Evolutionary conservation across 2,888 invertebrate species (phyloP).

Genomic region (Drosophila setosimentum): DNA sequence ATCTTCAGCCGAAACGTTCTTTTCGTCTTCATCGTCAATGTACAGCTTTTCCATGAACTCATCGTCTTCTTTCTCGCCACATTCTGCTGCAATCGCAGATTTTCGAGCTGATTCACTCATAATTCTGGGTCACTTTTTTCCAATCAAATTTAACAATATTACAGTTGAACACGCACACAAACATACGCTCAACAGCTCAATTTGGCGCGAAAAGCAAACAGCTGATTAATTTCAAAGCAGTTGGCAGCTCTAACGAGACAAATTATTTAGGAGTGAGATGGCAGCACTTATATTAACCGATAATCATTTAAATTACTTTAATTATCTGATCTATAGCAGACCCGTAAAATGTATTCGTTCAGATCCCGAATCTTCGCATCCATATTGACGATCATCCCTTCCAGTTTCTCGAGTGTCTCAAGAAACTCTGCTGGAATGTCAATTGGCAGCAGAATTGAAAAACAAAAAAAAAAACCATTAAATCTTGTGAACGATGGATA

Average conservation of each 20-base stretch:
- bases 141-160: conserved; percentile 37
- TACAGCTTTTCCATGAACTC: conserved; percentile 64
- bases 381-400: neutral
- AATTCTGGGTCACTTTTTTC: conserved; percentile 59
- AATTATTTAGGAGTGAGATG: neutral
- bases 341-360: neutral
- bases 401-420: neutral
- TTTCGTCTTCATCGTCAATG: conserved; percentile 65
- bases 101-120: conserved; percentile 66
- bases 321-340: neutral
- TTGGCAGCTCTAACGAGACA: conserved; percentile 38
- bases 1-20: conserved; percentile 74
- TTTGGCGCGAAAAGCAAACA: conserved; percentile 72
- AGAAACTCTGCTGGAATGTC: neutral
- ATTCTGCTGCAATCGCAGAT: conserved; percentile 63
- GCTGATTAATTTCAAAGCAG: conserved; percentile 27
- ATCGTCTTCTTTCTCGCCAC: conserved; percentile 52
- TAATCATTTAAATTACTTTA: neutral
- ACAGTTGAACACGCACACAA: conserved; percentile 53
- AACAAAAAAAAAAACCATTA: conserved; percentile 37
- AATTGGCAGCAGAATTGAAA: conserved; percentile 52
- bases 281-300: conserved; percentile 3
- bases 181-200: conserved; percentile 24
- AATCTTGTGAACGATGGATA: conserved; percentile 37
- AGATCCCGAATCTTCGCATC: neutral